Base-by-base conservation (phyloP, 2,797 vertebrate genomes). In the Gambelia wislizenii region DNA sequence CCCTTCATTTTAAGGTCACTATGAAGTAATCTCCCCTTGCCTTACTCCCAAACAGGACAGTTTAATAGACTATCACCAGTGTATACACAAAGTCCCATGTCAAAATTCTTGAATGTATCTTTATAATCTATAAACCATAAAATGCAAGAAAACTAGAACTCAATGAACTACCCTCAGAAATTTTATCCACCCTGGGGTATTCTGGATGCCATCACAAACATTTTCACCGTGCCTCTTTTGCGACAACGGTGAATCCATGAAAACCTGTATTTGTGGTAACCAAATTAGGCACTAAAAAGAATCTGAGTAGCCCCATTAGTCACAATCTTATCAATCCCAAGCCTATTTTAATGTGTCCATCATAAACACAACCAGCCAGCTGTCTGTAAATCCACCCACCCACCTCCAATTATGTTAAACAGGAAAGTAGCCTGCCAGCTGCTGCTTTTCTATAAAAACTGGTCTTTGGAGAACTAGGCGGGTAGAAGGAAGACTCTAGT, bases 341-440 rank as follows among this genome's bases (percentile, higher is more conserved):
- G 47, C 59, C 67, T 75, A 9, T 67, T 27, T 84, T 80, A n/a
- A 69, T n/a, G 54, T n/a, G 47, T 36, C 82, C 49, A 74, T 89
- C 52, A 79, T 4, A 42, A 83, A 16, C 36, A 77, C 59, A 47
- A 92, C 52, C 20, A 64, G 54, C 25, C 89, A 87, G 89, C 52
- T 27, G 70, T 87, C 30, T 89, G 59, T 89, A 91, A 92, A 92
- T 22, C 54, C 6, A 86, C 18, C 76, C 61, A 85, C 14, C 52
- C 30, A 85, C 36, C 25, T 52, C 75, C 76, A 83, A 25, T 39
- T 86, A 39, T 18, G 4, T 86, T 59, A 75, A 59, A 80, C 30
- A 83, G 44, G 25, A 89, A 90, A 84, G 86, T 89, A 64, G 77
- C 82, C 74, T 87, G n/a, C 79, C 80, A 78, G n/a, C 80, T 87